Percentiles rank a stretch among this genome's conserved stretches.
Conservation (phyloP, 2,888 invertebrate genomes). For the Hermodice carunculata region DNA sequence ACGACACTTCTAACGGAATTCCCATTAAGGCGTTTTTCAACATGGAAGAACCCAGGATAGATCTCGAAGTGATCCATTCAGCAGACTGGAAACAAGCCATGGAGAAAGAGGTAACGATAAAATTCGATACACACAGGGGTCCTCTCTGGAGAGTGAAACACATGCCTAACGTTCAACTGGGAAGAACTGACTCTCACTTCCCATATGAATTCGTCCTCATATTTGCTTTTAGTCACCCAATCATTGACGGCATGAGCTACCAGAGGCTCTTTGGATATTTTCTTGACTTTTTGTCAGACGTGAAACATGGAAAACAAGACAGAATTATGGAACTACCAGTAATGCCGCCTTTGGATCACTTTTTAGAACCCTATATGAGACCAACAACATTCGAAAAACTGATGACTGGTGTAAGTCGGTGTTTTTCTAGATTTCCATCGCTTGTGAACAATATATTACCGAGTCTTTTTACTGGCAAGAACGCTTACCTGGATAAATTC, state of each 20-base stretch:
- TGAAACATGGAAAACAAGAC: neutral
- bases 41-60: too few species aligned
- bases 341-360: too few species aligned
- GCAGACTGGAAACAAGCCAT: too few species aligned
- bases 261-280: neutral
- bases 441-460: too few species aligned
- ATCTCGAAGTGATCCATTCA: too few species aligned
- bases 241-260: neutral
- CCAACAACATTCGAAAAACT: too few species aligned
- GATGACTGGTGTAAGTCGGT: too few species aligned
- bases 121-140: neutral
- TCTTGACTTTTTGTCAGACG: neutral
- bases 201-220: neutral
- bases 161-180: neutral
- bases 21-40: too few species aligned
- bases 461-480: neutral
- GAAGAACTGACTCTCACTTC: neutral
- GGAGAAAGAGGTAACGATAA: neutral
- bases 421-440: too few species aligned
- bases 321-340: too few species aligned
- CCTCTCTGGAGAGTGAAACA: neutral
- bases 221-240: neutral
- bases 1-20: too few species aligned
- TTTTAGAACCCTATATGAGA: too few species aligned
- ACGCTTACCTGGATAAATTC: neutral